A percentile compares a stretch with the other conserved stretches of the same genome.
Conservation (phyloP, 2,113 vertebrate genomes). For the Neogale vison region DNA sequence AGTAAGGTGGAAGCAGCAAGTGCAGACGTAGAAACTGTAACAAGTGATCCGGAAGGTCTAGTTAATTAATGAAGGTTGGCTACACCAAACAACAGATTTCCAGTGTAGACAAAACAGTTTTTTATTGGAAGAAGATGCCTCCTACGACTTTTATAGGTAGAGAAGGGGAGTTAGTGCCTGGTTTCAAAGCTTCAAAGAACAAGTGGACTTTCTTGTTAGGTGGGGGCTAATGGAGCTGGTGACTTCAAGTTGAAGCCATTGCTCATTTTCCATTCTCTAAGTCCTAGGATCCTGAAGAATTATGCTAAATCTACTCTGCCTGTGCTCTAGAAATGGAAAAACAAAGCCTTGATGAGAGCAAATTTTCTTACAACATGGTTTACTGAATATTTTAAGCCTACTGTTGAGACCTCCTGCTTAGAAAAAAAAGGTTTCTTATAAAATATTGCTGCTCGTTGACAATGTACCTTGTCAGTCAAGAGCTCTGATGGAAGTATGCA, state of each 20-base stretch:
- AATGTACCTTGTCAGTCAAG: not conserved
- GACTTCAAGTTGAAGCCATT: not conserved
- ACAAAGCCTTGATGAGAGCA: not conserved
- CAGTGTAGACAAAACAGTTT: not conserved
- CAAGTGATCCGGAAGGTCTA: not conserved
- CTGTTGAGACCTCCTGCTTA: not conserved
- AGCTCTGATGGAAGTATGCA: not conserved
- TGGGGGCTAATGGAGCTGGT: not conserved
- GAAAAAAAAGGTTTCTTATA: not conserved
- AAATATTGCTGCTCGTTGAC: not conserved
- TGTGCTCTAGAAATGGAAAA: not conserved
- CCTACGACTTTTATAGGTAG: not conserved
- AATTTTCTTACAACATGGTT: not conserved
- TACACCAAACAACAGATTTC: not conserved
- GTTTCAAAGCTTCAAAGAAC: not conserved
- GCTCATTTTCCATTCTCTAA: not conserved
- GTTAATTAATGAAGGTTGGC: not conserved
- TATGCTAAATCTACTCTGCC: not conserved
- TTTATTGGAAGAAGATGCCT: not conserved
- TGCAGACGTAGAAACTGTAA: not conserved
- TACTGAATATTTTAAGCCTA: not conserved
- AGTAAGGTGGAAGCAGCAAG: not conserved
- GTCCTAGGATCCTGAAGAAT: not conserved
- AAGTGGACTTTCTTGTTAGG: not conserved
- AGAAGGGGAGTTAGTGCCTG: not conserved